Evolutionary conservation across 2,888 invertebrate genomes (phyloP), one percentile per base, ranked within the genome.

Genomic region (Schizotus pectinicornis): DNA sequence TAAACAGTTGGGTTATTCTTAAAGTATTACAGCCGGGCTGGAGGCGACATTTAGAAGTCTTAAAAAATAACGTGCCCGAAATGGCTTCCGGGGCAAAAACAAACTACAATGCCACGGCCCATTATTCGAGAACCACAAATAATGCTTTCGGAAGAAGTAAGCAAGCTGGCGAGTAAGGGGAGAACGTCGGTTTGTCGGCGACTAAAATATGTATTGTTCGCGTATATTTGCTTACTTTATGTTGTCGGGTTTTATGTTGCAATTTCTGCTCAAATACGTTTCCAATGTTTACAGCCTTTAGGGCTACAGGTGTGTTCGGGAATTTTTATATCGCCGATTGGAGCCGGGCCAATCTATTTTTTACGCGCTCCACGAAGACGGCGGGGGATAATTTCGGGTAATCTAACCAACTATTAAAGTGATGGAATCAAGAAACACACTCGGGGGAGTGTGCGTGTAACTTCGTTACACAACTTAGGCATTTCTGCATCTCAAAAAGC

Each of bases 221-320:
- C 9, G 37, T 14, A 11, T 55, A 49, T 59, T 59, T 54, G 50
- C 41, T 51, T 14, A 47, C 47, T 56, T 55, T 56, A 46, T 51
- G 36, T 32, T 42, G 41, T 41, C 33, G 36, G 36, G 43, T 37
- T 55, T 55, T 51, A 52, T 52, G 60, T 60, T 56, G 52, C 56
- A 60, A 51, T 56, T 52, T 56, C 43, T 47, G 32, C 35, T 31
- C 34, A 47, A 57, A 52, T 46, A 46, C 46, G 52, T 39, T 49
- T 59, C 45, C 59, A 42, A 52, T 64, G 61, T 63, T 61, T 64
- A 61, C 58, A 56, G 55, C 67, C 67, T 64, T 61, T 36, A 50
- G 67, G 63, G 64, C 60, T 60, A 59, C 67, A 65, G 67, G 65
- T 67, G 22, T 22, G 67, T 56, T 56, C 33, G 11, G 30, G 11